These are phyloP conservation scores for Andrena minutula DNA, from an alignment of 2,888 invertebrate species.

Conservation along the genomic window DNA sequence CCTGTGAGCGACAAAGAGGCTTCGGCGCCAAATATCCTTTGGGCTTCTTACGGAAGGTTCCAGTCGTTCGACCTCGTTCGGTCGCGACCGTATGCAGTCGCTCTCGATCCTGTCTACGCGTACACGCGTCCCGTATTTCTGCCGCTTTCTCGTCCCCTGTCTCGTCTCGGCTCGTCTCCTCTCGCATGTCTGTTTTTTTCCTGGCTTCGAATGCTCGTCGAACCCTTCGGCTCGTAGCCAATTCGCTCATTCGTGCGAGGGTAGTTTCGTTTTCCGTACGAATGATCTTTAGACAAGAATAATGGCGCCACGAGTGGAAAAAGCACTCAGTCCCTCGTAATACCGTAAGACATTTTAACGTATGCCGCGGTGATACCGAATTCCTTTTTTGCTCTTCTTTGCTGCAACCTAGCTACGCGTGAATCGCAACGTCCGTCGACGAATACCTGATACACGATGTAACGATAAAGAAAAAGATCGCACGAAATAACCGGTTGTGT, in stretches of 20 bases:
- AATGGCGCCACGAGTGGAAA: not conserved
- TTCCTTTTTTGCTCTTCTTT: not conserved
- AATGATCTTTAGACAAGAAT: not conserved
- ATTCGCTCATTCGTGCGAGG: not conserved
- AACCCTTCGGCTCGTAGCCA: not conserved
- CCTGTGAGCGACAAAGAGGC: not conserved
- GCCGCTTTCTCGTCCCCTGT: conserved; percentile 22
- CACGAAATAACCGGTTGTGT: conserved; percentile 33
- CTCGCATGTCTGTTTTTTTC: not conserved
- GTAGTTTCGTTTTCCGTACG: not conserved
- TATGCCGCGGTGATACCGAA: not conserved
- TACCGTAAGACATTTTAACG: not conserved
- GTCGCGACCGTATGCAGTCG: conserved; percentile 47
- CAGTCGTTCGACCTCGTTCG: conserved; percentile 73
- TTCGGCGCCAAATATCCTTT: conserved; percentile 31
- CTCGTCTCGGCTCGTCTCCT: no score
- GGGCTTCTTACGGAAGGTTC: conserved; percentile 65
- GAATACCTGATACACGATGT: not conserved
- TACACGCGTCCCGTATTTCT: conserved; percentile 24
- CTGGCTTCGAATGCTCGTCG: not conserved
- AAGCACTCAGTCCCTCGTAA: not conserved
- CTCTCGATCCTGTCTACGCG: conserved; percentile 47
- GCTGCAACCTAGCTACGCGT: not conserved
- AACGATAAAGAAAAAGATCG: conserved; percentile 1
- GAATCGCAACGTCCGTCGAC: not conserved